phyloP scores from a whole-genome alignment of 2,888 invertebrate genomes.

The Oligia fasciuncula region DNA sequence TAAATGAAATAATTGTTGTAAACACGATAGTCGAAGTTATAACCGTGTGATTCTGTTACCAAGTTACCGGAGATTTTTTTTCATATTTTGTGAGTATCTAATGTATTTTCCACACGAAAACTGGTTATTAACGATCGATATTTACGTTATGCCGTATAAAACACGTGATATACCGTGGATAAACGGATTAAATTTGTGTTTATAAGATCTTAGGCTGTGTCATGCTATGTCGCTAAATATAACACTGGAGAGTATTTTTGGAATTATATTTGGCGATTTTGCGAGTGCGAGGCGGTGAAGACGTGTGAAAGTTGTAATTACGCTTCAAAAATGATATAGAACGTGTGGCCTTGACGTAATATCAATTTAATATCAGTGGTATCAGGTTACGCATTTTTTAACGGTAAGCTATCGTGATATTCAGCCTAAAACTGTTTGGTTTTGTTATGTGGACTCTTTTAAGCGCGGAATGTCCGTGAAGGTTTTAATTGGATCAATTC shows the following conservation, averaged over 20 bases:
- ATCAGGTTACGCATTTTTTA: conserved; percentile 62
- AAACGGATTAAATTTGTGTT: conserved; percentile 76
- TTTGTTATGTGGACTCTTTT: conserved; percentile 28
- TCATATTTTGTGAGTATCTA: conserved; percentile 85
- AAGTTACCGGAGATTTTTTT: conserved; percentile 79
- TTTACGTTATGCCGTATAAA: conserved; percentile 69
- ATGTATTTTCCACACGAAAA: conserved; percentile 73
- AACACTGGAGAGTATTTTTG: conserved; percentile 84
- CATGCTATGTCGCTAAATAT: conserved; percentile 86
- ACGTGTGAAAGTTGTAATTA: conserved; percentile 84
- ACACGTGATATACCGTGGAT: conserved; percentile 75
- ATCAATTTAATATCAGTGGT: conserved; percentile 62
- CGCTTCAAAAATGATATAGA: conserved; percentile 69
- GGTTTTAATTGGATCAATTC: conserved; percentile 68
- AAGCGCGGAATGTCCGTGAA: conserved; percentile 37
- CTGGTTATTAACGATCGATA: conserved; percentile 79
- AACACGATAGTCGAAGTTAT: conserved; percentile 61
- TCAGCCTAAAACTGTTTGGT: conserved; percentile 15
- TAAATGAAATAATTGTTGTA: conserved; percentile 66
- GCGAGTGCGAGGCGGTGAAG: conserved; percentile 81
- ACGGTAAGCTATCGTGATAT: conserved; percentile 41
- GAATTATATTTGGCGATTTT: conserved; percentile 86
- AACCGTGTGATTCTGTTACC: conserved; percentile 76
- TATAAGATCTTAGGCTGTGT: conserved; percentile 75
- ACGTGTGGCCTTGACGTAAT: conserved; percentile 77